These are phyloP conservation scores for Eupeodes latifasciatus DNA, from an alignment of 2,888 invertebrate species.

Conservation along the genomic window DNA sequence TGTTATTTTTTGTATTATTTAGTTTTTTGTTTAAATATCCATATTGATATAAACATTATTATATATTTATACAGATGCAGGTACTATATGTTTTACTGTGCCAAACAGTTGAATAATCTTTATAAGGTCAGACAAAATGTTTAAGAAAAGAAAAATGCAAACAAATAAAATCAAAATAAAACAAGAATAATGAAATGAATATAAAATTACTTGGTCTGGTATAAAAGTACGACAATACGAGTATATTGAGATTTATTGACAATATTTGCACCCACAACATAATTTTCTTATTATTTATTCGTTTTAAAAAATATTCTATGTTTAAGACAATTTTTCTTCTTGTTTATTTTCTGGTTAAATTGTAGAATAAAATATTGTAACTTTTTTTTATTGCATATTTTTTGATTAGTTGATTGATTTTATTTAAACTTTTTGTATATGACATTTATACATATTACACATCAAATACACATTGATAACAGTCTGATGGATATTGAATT, in stretches of 20 bases:
- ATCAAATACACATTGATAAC: not conserved
- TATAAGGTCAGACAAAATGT: conserved; percentile 65
- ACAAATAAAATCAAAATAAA: not conserved
- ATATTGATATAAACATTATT: not conserved
- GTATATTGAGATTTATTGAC: conserved; percentile 55
- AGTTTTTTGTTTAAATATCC: conserved; percentile 26
- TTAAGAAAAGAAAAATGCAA: conserved; percentile 33
- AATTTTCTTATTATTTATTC: not conserved
- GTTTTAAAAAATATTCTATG: not conserved
- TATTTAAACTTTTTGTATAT: not conserved
- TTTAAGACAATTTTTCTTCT: not conserved
- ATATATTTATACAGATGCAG: not conserved
- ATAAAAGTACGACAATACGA: not conserved
- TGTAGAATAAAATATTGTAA: not conserved
- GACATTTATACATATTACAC: not conserved
- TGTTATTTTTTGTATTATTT: conserved; percentile 11
- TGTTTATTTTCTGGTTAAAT: not conserved
- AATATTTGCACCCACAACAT: conserved; percentile 57
- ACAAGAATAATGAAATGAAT: conserved; percentile 58
- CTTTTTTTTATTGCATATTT: conserved; percentile 2
- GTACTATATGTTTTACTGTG: conserved; percentile 16
- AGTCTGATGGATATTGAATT: not conserved
- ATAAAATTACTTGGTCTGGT: conserved; percentile 40
- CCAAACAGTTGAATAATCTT: conserved; percentile 71
- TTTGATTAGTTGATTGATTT: conserved; percentile 21